Conservation (phyloP, 2,797 vertebrate genomes). For the Oceanodroma leucorhoa region DNA sequence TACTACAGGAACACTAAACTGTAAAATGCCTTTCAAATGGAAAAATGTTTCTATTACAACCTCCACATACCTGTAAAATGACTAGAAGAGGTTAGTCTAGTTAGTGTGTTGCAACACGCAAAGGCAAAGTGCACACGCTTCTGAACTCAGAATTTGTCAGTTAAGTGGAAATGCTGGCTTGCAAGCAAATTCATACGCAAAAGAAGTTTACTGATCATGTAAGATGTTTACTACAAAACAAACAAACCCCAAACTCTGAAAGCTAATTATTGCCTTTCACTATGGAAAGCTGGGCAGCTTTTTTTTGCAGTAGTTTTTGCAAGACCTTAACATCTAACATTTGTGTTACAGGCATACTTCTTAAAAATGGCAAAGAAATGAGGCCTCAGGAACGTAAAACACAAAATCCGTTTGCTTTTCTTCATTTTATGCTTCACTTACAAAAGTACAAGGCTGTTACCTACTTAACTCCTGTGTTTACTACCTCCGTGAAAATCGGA, state of each 20-base stretch:
- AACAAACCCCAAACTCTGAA: not conserved
- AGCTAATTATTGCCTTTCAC: not conserved
- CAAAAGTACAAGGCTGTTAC: not conserved
- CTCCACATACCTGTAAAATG: not conserved
- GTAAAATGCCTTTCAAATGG: not conserved
- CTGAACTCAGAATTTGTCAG: not conserved
- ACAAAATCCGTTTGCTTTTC: not conserved
- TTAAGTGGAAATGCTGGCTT: not conserved
- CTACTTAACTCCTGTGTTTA: not conserved
- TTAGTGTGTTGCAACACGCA: not conserved
- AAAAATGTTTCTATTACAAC: not conserved
- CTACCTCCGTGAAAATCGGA: not conserved
- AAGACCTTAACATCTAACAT: not conserved
- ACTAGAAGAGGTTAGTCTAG: conserved; percentile 17
- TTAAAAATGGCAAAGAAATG: not conserved
- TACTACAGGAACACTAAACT: not conserved
- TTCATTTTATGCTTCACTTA: not conserved
- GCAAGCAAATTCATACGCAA: not conserved
- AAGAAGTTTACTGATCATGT: not conserved
- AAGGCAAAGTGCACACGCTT: not conserved
- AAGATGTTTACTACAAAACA: not conserved
- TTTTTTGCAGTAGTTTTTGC: not conserved
- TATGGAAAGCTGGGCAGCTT: not conserved
- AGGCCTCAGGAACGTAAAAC: not conserved
- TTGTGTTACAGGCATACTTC: not conserved